Base-by-base conservation (phyloP, 2,113 vertebrate species). In the Gallinago paraguaiae region DNA sequence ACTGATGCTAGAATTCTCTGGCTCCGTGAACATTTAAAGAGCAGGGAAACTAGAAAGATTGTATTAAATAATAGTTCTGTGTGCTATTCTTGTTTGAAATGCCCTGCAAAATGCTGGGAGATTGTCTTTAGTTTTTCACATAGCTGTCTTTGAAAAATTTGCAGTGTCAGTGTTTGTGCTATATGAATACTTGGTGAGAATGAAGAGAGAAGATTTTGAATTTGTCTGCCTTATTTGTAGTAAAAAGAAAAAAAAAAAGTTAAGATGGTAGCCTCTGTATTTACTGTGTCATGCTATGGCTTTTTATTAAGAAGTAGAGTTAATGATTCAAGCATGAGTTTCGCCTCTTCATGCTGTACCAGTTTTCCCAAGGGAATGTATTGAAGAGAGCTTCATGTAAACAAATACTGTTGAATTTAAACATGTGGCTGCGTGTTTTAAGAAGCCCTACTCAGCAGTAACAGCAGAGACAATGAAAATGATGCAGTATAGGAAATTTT, bases 281-380 rank as follows among this genome's bases (percentile, higher is more conserved):
- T 93, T 95, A 72, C 53, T 92, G 39, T 86, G 84, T 48, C 17
- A 46, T 80, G 51, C 33, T 72, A 31, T 18, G 93, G 60, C 51
- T 68, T 94, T 92, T 94, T 94, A 75, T 90, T 90, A 67, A 88
- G 50, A 86, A 65, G 39, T 7, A 81, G 37, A 92, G 41, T 80
- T 97, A 92, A 90, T 91, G 85, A 81, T 90, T 96, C 87, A 93
- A 83, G 80, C 43, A 16, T 0, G 5, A 68, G 23, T 78, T 94
- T 78, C 39, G 67, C 60, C 35, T 96, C 64, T 88, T 88, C 18
- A 7, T 83, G 71, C 82, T 77, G 43, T 48, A 80, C n/a, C 37
- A 18, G 51, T 86, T 96, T 90, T 82, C 94, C 82, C 76, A 75
- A 54, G 71, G 59, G 85, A 11, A 28, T 83, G 78, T 83, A 25